Conservation (phyloP, 1,140 invertebrate species). For the Dendrolimus punctatus region DNA sequence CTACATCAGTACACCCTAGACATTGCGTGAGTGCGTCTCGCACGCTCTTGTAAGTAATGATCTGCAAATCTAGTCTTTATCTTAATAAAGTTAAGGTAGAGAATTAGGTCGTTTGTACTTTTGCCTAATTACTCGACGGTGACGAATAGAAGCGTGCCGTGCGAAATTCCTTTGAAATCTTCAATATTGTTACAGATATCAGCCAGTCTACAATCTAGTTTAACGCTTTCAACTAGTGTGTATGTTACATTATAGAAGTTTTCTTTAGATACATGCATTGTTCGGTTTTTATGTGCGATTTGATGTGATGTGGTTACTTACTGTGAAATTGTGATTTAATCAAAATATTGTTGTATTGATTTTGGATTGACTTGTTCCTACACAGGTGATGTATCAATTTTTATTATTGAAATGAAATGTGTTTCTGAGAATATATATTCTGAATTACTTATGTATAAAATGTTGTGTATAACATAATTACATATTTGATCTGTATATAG, state of each 20-base stretch:
- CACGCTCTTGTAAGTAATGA: slow-evolving; percentile 27
- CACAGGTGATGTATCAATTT: too few relatives aligned
- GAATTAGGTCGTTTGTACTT: slow-evolving; percentile 19
- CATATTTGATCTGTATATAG: too few relatives aligned
- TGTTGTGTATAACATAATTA: too few relatives aligned
- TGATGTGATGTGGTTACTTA: too few relatives aligned
- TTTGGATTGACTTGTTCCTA: too few relatives aligned
- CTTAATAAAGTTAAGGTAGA: not conserved
- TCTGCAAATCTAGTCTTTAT: slow-evolving; percentile 14
- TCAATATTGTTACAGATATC: slow-evolving; percentile 28
- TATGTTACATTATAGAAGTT: slow-evolving; percentile 6
- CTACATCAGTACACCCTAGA: slow-evolving; percentile 29
- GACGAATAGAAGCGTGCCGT: slow-evolving; percentile 53
- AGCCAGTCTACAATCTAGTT: slow-evolving; percentile 18
- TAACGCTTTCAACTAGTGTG: slow-evolving; percentile 21
- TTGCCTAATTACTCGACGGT: slow-evolving; percentile 56
- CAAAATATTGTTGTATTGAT: too few relatives aligned
- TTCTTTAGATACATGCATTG: not conserved
- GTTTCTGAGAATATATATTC: too few relatives aligned
- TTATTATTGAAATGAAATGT: too few relatives aligned
- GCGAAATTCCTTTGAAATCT: slow-evolving; percentile 59
- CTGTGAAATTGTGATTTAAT: too few relatives aligned
- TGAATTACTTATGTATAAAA: too few relatives aligned
- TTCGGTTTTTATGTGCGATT: too few relatives aligned
- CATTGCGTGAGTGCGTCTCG: slow-evolving; percentile 48